These are phyloP conservation scores for Aplodontia rufa DNA, from an alignment of 2,113 vertebrate genomes.

Conservation along the genomic window DNA sequence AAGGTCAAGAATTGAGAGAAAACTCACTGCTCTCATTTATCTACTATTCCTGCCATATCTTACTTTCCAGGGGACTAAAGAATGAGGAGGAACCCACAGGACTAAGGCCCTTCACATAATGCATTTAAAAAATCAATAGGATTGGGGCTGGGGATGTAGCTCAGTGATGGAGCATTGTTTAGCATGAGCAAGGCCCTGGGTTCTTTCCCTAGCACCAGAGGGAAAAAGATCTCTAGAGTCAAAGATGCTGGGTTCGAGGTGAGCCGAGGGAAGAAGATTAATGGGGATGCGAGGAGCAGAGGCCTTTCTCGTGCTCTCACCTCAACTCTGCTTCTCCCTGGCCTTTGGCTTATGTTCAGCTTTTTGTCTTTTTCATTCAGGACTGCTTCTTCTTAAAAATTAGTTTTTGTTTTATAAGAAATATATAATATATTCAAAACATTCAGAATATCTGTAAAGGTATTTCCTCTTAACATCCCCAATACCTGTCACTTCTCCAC, in stretches of 20 bases:
- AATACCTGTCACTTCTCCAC: not conserved
- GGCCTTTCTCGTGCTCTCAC: not conserved
- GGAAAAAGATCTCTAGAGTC: not conserved
- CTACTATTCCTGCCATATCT: not conserved
- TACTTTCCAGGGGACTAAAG: not conserved
- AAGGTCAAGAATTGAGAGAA: slow-evolving; percentile 14
- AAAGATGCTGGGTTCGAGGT: not conserved
- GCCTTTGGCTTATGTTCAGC: too few species aligned
- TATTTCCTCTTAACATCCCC: not conserved
- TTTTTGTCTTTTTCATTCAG: too few species aligned
- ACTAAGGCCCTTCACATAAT: not conserved
- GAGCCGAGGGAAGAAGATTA: not conserved
- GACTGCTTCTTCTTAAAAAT: not conserved
- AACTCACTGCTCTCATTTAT: not conserved
- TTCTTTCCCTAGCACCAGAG: not conserved
- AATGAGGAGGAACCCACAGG: not conserved
- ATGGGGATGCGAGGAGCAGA: not conserved
- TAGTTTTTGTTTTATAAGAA: slow-evolving; percentile 8
- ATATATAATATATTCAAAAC: not conserved
- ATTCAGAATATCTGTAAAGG: not conserved
- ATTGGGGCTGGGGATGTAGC: not conserved
- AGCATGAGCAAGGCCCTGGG: not conserved
- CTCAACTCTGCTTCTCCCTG: not conserved
- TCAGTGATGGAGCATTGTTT: not conserved
- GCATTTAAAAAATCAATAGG: not conserved